Evolutionary conservation across 2,113 vertebrate species (phyloP), one percentile per base, ranked within the genome.

Genomic region (Illadopsis cleaveri): DNA sequence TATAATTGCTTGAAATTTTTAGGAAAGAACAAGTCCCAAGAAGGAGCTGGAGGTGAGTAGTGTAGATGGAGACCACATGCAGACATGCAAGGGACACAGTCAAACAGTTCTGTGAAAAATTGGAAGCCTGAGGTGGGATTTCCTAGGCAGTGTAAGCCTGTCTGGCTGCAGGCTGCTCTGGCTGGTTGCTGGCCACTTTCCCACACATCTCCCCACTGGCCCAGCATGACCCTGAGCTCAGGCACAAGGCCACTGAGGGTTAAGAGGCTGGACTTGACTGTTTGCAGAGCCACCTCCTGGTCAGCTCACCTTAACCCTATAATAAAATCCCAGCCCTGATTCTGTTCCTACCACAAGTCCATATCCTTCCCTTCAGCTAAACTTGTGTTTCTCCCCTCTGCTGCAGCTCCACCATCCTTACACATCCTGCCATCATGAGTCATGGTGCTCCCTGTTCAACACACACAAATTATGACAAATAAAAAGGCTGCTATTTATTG

Each of bases 381-480:
- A 3, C 18, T 87, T 20, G 18, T 6, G 33, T 15, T 61, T 7
- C 40, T 65, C 38, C 21, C 9, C 3, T 1, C n/a, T 42, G 56
- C 22, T 60, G n/a, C 61, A 50, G 28, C 57, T 78, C 62, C 44
- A 37, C 53, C 25, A 82, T 64, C 60, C 53, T 47, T 12, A 33
- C 58, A 54, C 2, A 0, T n/a, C 31, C 64, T 86, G 68, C 22
- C 27, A 24, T 2, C 6, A 0, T 6, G 10, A 70, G 33, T 37
- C 35, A 33, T 2, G 7, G 38, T 8, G 60, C 23, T 62, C 33
- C 77, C 33, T 35, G 42, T 18, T 85, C 45, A 68, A 71, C 33
- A 50, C 44, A 40, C 27, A 17, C 38, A 35, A 47, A 11, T 19
- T n/a, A 73, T 30, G 30, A 62, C 80, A 71, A 88, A 66, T 48